Conservation (phyloP, 1,140 invertebrate species). For the Agrypnia vestita region DNA sequence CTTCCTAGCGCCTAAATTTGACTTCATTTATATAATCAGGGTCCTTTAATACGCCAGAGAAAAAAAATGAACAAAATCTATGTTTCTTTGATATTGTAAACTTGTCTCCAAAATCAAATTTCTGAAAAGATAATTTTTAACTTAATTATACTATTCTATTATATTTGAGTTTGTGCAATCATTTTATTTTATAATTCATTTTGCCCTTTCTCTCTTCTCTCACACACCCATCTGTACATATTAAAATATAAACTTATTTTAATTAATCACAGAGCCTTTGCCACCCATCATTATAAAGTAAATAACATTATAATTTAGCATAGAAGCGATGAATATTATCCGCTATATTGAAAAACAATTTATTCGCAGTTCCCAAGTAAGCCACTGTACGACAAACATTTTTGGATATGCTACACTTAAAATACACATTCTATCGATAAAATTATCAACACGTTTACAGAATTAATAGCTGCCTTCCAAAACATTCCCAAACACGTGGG, state of each 20-base stretch:
- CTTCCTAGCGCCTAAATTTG: too few relatives aligned
- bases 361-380: too few relatives aligned
- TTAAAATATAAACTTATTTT: neutral
- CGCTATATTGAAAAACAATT: neutral
- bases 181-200: neutral
- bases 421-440: neutral
- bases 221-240: neutral
- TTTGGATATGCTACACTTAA: neutral
- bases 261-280: slow-evolving; percentile 29
- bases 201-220: neutral
- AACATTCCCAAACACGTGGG: neutral
- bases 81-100: neutral
- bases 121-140: neutral
- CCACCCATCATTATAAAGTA: neutral
- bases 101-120: neutral
- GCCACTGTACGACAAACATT: neutral
- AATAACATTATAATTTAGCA: slow-evolving; percentile 10
- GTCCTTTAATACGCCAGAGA: too few relatives aligned
- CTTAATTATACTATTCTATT: neutral
- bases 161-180: neutral
- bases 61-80: too few relatives aligned
- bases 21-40: too few relatives aligned
- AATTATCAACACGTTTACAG: neutral
- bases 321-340: neutral
- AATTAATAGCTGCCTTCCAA: neutral